phyloP scores from a whole-genome alignment of 2,797 vertebrate genomes.

The Coregonus ussuriensis region DNA sequence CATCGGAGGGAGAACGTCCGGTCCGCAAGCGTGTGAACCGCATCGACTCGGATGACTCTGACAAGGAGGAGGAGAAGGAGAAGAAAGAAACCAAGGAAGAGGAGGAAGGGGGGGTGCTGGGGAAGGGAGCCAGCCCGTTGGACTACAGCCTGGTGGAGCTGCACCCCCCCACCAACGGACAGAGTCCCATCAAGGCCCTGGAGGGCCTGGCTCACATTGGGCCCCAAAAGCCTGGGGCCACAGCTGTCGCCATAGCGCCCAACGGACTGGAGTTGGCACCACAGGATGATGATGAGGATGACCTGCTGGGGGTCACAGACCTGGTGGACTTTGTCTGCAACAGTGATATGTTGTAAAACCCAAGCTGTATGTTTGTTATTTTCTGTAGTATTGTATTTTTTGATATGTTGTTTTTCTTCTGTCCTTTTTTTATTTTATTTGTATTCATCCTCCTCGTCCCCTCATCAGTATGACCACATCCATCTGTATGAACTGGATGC shows the following conservation, averaged over 20 bases:
- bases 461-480: slow-evolving; percentile 5
- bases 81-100: slow-evolving; percentile 66
- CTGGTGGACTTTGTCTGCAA: slow-evolving; percentile 99
- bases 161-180: slow-evolving; percentile 86
- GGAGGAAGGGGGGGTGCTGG: slow-evolving; percentile 57
- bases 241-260: slow-evolving; percentile 73
- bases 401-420: slow-evolving; percentile 23
- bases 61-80: slow-evolving; percentile 55
- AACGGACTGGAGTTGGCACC: slow-evolving; percentile 85
- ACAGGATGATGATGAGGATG: slow-evolving; percentile 94
- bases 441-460: slow-evolving; percentile 26
- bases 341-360: slow-evolving; percentile 94
- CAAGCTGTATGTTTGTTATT: slow-evolving; percentile 62
- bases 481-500: slow-evolving; percentile 37
- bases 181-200: slow-evolving; percentile 83
- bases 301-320: slow-evolving; percentile 97
- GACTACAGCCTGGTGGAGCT: slow-evolving; percentile 83
- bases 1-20: slow-evolving; percentile 81
- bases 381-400: slow-evolving; percentile 37
- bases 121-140: slow-evolving; percentile 82
- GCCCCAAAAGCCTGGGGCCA: slow-evolving; percentile 78
- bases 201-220: slow-evolving; percentile 74
- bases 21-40: slow-evolving; percentile 90
- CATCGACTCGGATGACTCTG: slow-evolving; percentile 87
- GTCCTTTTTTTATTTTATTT: slow-evolving; percentile 32